Evolutionary conservation across 2,113 vertebrate genomes (phyloP).

Genomic region (Benitochromis conjunctus): DNA sequence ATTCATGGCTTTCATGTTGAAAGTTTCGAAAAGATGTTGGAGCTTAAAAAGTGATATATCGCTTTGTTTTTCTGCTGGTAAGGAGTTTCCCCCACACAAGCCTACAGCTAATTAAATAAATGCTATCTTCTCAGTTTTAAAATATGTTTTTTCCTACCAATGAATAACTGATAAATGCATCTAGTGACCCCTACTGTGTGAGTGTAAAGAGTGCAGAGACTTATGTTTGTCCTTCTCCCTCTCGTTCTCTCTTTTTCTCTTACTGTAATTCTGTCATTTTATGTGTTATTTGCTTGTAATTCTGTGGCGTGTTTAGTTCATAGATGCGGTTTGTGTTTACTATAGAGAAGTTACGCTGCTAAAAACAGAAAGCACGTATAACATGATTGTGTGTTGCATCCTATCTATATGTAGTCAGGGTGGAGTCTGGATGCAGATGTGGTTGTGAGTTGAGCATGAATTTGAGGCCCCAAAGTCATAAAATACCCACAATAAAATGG

Average conservation of each 20-base stretch:
- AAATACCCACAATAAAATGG: constrained; percentile 49
- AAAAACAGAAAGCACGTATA: neutral
- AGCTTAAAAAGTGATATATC: neutral
- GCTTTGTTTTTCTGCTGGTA: neutral
- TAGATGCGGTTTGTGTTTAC: neutral
- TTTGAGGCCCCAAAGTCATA: constrained; percentile 19
- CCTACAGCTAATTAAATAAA: neutral
- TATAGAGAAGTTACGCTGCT: neutral
- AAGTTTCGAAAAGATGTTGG: neutral
- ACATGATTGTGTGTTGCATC: neutral
- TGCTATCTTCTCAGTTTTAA: neutral
- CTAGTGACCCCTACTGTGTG: constrained; percentile 45
- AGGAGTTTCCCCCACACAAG: neutral
- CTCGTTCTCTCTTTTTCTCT: neutral
- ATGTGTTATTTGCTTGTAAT: neutral
- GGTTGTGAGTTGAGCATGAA: constrained; percentile 31
- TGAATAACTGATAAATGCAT: neutral
- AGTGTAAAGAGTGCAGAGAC: neutral
- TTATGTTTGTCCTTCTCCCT: neutral
- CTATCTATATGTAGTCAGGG: constrained; percentile 19
- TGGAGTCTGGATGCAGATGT: constrained; percentile 45
- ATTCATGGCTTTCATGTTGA: neutral
- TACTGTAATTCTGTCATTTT: neutral
- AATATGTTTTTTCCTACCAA: neutral
- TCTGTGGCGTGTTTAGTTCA: neutral